These are phyloP conservation scores for Microtus californicus DNA, from an alignment of 2,797 vertebrate species.

Conservation along the genomic window DNA sequence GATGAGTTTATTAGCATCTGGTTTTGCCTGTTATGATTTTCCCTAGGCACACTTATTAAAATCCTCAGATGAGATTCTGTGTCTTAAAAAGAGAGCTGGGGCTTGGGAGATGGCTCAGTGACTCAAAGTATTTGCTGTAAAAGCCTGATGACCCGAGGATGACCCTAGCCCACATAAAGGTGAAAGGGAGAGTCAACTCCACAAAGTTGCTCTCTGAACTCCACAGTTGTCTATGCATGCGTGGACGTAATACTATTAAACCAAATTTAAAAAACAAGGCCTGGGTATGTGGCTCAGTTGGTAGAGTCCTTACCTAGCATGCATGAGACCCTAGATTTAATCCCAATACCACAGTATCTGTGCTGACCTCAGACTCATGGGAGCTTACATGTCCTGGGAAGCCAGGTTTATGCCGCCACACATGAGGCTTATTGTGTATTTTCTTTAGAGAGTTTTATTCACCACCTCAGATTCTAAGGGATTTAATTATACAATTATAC, in stretches of 20 bases:
- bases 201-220: background rate
- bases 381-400: background rate
- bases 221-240: background rate
- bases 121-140: too few relatives aligned
- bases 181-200: background rate
- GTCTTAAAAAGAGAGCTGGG: background rate
- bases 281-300: background rate
- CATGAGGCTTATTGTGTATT: background rate
- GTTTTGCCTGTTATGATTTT: background rate
- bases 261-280: background rate
- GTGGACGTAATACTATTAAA: background rate
- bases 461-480: background rate
- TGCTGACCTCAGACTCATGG: background rate
- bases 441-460: constrained; percentile 47
- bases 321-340: background rate
- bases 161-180: background rate
- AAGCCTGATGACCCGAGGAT: background rate
- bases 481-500: background rate
- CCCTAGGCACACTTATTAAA: background rate
- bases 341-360: background rate
- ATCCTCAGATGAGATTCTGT: background rate
- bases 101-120: too few relatives aligned
- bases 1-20: background rate
- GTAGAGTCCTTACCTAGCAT: background rate
- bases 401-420: background rate